phyloP scores from a whole-genome alignment of 2,113 vertebrate species.

The Dipodomys spectabilis region DNA sequence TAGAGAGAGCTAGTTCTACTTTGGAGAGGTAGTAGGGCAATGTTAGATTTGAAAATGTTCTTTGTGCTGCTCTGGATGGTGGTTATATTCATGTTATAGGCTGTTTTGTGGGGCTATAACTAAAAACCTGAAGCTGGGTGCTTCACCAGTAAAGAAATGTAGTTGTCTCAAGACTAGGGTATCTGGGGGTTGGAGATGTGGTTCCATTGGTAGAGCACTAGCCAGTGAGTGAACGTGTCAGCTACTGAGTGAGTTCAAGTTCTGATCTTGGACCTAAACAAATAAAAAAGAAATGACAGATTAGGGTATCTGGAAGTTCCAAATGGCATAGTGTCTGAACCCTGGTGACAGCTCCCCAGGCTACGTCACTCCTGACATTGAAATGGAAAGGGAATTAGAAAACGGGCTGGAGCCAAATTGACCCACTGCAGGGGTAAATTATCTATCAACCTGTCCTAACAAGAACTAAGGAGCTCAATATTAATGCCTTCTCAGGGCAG shows the following conservation, averaged over 20 bases:
- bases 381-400: neutral
- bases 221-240: no score
- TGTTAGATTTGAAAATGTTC: neutral
- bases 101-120: no score
- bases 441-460: neutral
- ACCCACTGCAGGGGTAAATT: no score
- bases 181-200: no score
- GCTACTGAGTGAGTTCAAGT: no score
- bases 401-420: no score
- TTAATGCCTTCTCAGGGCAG: neutral
- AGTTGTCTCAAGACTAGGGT: neutral
- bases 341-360: no score
- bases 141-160: neutral
- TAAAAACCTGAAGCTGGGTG: neutral
- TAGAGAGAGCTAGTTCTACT: neutral
- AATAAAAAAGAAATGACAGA: no score
- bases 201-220: no score
- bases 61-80: neutral
- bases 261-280: no score
- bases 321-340: neutral
- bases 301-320: neutral
- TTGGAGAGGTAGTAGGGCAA: neutral
- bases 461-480: neutral
- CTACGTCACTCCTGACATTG: no score
- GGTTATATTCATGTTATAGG: neutral